Conservation (phyloP, 2,888 invertebrate species). For the Ryuthela nishihirai region DNA sequence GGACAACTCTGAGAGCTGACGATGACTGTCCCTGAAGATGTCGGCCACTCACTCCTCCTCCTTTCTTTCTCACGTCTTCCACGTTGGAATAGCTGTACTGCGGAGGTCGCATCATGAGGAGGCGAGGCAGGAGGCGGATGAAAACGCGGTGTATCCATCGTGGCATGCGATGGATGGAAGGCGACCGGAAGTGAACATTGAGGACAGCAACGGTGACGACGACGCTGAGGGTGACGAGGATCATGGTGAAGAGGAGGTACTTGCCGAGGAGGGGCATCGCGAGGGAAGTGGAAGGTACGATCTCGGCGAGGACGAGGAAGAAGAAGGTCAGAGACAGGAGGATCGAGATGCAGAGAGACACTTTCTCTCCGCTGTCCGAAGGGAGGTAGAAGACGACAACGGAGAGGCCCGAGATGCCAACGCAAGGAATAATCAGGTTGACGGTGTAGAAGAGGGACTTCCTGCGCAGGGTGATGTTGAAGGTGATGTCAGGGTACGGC, state of each 20-base stretch:
- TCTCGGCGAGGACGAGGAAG: slow-evolving; percentile 88
- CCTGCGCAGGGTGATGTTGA: slow-evolving; percentile 90
- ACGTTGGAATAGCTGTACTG: too few relatives aligned
- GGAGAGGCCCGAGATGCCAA: slow-evolving; percentile 92
- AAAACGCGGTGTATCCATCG: slow-evolving; percentile 80
- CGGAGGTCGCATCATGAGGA: slow-evolving; percentile 82
- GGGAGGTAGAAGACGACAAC: slow-evolving; percentile 96
- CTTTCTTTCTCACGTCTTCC: background rate
- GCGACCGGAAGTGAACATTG: slow-evolving; percentile 89
- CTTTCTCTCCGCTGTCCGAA: slow-evolving; percentile 97
- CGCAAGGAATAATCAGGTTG: slow-evolving; percentile 92
- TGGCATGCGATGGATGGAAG: slow-evolving; percentile 90
- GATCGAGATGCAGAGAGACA: slow-evolving; percentile 91
- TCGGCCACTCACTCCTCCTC: background rate
- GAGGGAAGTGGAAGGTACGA: slow-evolving; percentile 87
- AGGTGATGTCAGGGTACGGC: slow-evolving; percentile 96
- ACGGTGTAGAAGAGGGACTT: slow-evolving; percentile 96
- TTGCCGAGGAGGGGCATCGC: slow-evolving; percentile 84
- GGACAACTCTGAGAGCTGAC: slow-evolving; percentile 11
- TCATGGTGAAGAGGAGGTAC: slow-evolving; percentile 86
- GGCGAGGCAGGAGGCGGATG: slow-evolving; percentile 76
- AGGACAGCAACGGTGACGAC: slow-evolving; percentile 87
- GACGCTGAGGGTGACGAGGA: slow-evolving; percentile 82
- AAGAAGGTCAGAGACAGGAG: slow-evolving; percentile 92
- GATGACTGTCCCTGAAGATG: background rate